Evolutionary conservation across 2,113 vertebrate species (phyloP).

Genomic region (Seriola dumerili): DNA sequence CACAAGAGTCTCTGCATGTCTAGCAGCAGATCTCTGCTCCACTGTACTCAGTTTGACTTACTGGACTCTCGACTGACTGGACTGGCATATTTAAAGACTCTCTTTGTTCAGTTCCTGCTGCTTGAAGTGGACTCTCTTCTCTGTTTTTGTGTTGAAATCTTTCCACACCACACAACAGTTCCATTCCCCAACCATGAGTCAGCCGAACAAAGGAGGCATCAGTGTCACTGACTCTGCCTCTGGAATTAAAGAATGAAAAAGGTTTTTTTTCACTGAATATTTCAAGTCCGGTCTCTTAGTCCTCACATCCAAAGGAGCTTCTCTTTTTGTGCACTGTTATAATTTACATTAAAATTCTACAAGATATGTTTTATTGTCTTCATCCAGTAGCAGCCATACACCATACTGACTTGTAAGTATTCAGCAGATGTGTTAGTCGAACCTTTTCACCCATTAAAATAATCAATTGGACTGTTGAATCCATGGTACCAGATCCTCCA

Average conservation of each 20-base stretch:
- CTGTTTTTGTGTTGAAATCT: conserved; percentile 78
- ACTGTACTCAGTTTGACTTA: conserved; percentile 54
- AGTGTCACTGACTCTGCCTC: conserved; percentile 65
- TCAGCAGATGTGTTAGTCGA: conserved; percentile 55
- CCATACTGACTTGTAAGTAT: conserved; percentile 26
- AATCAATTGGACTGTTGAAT: conserved; percentile 66
- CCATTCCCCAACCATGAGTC: conserved; percentile 82
- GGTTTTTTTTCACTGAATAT: conserved; percentile 44
- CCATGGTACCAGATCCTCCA: conserved; percentile 51
- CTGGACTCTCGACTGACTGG: conserved; percentile 56
- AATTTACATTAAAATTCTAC: conserved; percentile 37
- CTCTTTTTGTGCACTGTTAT: conserved; percentile 26
- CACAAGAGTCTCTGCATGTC: conserved; percentile 67
- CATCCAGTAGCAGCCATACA: neutral
- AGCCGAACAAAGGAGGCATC: conserved; percentile 80
- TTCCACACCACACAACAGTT: conserved; percentile 77
- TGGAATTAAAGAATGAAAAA: conserved; percentile 71
- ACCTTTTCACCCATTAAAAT: conserved; percentile 65
- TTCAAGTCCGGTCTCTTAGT: conserved; percentile 42
- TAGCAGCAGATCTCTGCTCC: conserved; percentile 53
- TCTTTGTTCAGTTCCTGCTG: conserved; percentile 75
- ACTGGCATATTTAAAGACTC: conserved; percentile 69
- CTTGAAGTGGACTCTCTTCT: conserved; percentile 68
- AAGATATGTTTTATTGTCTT: conserved; percentile 20
- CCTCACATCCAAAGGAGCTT: conserved; percentile 29